A percentile compares a stretch with the other conserved stretches of the same genome.
Conservation (phyloP, 2,113 vertebrate species). For the Paracanthobrama guichenoti region DNA sequence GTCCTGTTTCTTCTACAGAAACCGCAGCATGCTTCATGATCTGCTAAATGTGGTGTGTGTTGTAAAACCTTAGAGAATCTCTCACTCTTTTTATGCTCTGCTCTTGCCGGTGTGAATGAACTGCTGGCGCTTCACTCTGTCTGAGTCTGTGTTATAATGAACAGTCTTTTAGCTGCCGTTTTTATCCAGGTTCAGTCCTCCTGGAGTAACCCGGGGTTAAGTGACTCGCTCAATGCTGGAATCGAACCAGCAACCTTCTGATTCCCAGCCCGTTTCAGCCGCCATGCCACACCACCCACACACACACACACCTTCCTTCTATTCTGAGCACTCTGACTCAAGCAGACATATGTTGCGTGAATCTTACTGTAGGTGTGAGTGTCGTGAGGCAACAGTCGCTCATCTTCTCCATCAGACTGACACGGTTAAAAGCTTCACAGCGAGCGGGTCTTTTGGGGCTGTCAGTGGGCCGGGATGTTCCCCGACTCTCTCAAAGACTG, state of each 20-base stretch:
- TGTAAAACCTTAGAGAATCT: not conserved
- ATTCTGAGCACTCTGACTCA: constrained; percentile 13
- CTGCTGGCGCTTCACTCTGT: not conserved
- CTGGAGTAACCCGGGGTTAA: not conserved
- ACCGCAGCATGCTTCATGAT: not conserved
- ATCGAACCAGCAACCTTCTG: constrained; percentile 24
- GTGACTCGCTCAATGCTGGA: not conserved
- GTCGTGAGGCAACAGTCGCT: not conserved
- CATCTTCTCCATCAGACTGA: not conserved
- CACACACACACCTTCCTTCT: not conserved
- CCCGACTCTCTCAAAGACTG: constrained; percentile 24
- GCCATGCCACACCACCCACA: not conserved
- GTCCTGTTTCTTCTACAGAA: not conserved
- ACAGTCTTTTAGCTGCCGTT: not conserved
- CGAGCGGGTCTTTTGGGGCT: constrained; percentile 21
- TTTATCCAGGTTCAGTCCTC: not conserved
- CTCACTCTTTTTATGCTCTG: not conserved
- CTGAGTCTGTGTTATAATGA: not conserved
- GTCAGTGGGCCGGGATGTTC: constrained; percentile 12
- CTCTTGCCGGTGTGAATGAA: not conserved
- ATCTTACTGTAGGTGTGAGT: constrained; percentile 4
- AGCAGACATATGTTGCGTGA: constrained; percentile 20
- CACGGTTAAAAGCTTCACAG: constrained; percentile 38
- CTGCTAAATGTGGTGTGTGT: not conserved
- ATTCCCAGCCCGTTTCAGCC: not conserved